Conservation (phyloP, 2,113 vertebrate species). For the Cairina moschata region DNA sequence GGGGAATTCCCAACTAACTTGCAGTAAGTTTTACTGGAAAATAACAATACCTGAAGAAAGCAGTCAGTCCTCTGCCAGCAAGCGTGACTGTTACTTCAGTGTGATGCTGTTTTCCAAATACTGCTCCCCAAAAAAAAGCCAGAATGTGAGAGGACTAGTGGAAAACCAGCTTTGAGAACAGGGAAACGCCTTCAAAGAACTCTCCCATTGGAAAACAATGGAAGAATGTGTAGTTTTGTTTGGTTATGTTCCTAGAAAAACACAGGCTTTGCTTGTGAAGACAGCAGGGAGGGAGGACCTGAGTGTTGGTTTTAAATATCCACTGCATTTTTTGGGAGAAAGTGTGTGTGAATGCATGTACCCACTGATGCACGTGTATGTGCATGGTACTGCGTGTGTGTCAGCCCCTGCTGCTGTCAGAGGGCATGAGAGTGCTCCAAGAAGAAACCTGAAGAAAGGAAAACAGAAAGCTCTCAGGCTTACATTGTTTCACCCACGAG, state of each 20-base stretch:
- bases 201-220: neutral
- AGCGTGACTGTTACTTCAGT: neutral
- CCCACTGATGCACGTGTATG: accelerated
- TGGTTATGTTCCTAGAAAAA: neutral
- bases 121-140: neutral
- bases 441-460: neutral
- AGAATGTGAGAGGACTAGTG: neutral
- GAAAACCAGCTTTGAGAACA: neutral
- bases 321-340: neutral
- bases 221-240: neutral
- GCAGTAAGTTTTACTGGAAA: neutral
- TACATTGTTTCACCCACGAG: neutral
- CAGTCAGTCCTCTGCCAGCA: neutral
- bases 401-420: neutral
- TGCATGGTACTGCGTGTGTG: too few relatives aligned
- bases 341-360: accelerated
- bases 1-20: neutral
- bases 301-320: neutral
- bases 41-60: neutral
- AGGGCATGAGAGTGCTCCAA: neutral
- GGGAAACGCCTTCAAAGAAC: neutral
- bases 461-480: neutral
- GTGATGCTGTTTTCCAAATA: neutral
- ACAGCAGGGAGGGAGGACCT: neutral
- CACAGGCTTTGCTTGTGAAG: neutral